These are phyloP conservation scores for Prionailurus viverrinus DNA, from an alignment of 2,113 vertebrate species.

Conservation along the genomic window DNA sequence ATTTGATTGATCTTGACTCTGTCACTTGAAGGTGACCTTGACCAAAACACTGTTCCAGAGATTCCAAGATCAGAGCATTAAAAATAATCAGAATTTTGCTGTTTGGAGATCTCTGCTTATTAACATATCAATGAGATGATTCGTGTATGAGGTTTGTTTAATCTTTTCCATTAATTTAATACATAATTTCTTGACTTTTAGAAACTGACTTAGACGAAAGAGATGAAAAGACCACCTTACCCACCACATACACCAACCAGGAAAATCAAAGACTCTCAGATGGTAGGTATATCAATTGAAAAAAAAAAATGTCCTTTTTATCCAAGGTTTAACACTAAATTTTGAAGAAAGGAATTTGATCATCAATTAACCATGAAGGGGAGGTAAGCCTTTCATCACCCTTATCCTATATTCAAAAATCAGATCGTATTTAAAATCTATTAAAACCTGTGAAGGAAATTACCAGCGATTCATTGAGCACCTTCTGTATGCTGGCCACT, in stretches of 20 bases:
- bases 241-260: neutral
- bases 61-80: neutral
- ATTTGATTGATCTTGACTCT: neutral
- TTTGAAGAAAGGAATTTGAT: neutral
- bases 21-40: neutral
- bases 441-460: slow-evolving; percentile 42
- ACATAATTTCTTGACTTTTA: slow-evolving; percentile 44
- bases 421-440: slow-evolving; percentile 27
- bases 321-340: neutral
- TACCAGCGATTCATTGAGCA: neutral
- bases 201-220: neutral
- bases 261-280: neutral
- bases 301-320: neutral
- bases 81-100: neutral
- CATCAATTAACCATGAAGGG: neutral
- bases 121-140: neutral
- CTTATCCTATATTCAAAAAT: neutral
- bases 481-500: neutral
- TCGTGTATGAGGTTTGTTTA: neutral
- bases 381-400: neutral
- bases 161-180: slow-evolving; percentile 44
- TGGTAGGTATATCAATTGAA: slow-evolving; percentile 20
- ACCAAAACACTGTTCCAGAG: neutral
- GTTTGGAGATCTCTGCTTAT: slow-evolving; percentile 4
- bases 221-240: neutral